Base-by-base conservation (phyloP, 1,140 invertebrate species). In the Drosophila kikkawai region DNA sequence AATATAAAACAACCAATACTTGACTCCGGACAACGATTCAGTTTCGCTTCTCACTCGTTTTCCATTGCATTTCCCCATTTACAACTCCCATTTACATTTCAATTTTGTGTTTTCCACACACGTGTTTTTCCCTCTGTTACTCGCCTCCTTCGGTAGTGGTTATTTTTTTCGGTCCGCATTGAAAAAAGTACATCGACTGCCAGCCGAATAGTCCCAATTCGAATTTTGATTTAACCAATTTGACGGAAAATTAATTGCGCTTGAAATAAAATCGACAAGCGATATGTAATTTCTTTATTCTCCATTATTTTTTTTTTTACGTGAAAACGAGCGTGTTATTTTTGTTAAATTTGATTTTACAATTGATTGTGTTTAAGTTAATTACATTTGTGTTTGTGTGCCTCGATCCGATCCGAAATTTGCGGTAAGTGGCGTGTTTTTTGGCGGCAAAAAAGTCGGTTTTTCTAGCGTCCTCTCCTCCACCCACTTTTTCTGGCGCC, bases 181-280 rank as follows among this genome's bases (percentile, higher is more conserved):
- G 64, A 70, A 80, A 79, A 85, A 79, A 82, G 42, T 73, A 73
- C 67, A 53, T 47, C 84, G 73, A 80, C 65, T 88, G 65, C 79
- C 80, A 80, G 61, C 22, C 58, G 59, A 37, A 60, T 47, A 39
- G 2, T 44, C 58, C 45, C 44, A 41, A 55, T 70, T 53, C 50
- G 15, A 66, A 44, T 32, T 41, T 15, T 50, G 67, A 80, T 88
- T 90, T 88, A 42, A 88, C 85, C 74, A 84, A 84, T 75, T 39
- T 88, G 84, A 88, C 85, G 73, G 51, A 66, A 82, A 61, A 75
- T 76, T 88, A 80, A 86, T 86, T 86, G 71, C 68, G 71, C 55
- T 44, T 44, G 60, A 65, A 77, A 81, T 51, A 67, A 65, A 65
- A 32, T 42, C 57, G 69, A 48, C 58, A 47, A 75, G 55, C 42